phyloP scores from a whole-genome alignment of 1,140 invertebrate species.

The Drosophila pandora region DNA sequence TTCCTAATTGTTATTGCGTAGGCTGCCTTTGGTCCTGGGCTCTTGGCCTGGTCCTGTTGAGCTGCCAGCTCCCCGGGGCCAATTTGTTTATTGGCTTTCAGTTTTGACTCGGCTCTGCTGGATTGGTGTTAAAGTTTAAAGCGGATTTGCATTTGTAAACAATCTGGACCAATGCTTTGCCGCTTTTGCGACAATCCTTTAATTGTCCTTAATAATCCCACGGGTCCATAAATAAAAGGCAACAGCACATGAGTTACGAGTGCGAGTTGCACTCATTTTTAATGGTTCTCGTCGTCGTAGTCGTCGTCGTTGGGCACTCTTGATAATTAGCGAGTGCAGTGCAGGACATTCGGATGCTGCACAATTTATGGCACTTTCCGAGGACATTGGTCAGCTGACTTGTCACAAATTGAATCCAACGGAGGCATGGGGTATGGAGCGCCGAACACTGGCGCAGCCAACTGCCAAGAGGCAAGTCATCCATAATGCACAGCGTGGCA shows the following conservation, averaged over 20 bases:
- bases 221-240: conserved; percentile 44
- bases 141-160: conserved; percentile 35
- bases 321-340: conserved; percentile 66
- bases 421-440: conserved; percentile 53
- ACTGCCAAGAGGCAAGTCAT: conserved; percentile 56
- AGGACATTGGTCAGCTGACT: conserved; percentile 63
- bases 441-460: not conserved
- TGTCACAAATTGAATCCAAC: conserved; percentile 72
- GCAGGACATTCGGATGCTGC: conserved; percentile 14
- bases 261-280: conserved; percentile 37
- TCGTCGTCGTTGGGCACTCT: conserved; percentile 44
- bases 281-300: conserved; percentile 22
- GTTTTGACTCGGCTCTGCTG: conserved; percentile 30
- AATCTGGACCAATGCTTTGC: not conserved
- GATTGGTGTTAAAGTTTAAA: conserved; percentile 59
- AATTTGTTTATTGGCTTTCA: conserved; percentile 72
- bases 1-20: conserved; percentile 78
- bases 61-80: conserved; percentile 60
- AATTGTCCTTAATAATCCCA: conserved; percentile 48
- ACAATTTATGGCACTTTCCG: conserved; percentile 64
- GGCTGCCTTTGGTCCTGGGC: conserved; percentile 24
- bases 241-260: conserved; percentile 36
- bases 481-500: conserved; percentile 72
- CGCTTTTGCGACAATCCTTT: conserved; percentile 16
- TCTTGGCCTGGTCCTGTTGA: conserved; percentile 43